Base-by-base conservation (phyloP, 2,888 invertebrate genomes). In the Spicauda simplicius region DNA sequence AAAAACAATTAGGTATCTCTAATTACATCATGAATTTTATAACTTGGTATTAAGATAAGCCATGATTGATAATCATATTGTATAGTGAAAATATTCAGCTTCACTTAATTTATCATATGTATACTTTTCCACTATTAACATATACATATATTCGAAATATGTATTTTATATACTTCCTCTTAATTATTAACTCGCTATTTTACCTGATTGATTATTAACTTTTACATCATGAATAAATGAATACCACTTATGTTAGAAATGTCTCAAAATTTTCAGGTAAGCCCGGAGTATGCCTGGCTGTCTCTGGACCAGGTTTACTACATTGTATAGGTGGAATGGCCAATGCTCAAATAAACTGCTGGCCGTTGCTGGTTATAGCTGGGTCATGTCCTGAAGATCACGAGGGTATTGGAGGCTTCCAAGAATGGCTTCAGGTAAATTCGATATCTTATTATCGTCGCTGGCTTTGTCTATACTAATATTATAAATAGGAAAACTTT, bases 311-410 rank as follows among this genome's bases (percentile, higher is more conserved):
- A 0, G 99, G 99, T 12, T 88, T 99, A 8, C 92, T 99, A 2
- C 98, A 99, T 87, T 97, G 97, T 48, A 95, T 97, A 65, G 98
- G 97, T 64, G 99, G 99, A 30, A 97, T 99, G 97, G 98, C 99
- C 14, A 99, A 99, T 93, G 98, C 99, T 2, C 98, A 98, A 87
- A 95, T 98, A 5, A 99, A 99, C 87, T 97, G 97, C 83, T 99
- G 99, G 99, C 99, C 99, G 0, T 87, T 99, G 58, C 80, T 99
- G 50, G 97, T 99, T 4, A 95, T 99, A 72, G 98, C 97, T 18
- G 99, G 99, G 1, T 97, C 99, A 0, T 97, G 97, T 76, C 97
- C 98, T 16, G 95, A 97, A 79, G 97, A 98, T 85, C 98, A 98
- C 83, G 99, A 99, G 88, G 97, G 97, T 10, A 97, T 98, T 76